phyloP scores from a whole-genome alignment of 2,888 invertebrate genomes.

The Disparrhopalites patrizii region DNA sequence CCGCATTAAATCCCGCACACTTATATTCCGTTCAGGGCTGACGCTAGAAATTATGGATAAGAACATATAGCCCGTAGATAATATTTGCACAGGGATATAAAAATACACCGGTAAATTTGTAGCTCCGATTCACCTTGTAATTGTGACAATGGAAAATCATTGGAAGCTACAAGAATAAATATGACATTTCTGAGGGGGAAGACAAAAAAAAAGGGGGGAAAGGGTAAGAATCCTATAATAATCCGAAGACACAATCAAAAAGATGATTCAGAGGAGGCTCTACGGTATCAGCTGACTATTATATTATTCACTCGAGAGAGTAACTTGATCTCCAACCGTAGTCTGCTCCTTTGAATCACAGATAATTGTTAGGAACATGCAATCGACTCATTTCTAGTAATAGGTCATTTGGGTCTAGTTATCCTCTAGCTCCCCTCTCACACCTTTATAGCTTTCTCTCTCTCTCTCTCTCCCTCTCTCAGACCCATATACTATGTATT shows the following conservation, averaged over 20 bases:
- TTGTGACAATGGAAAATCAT: too few species aligned
- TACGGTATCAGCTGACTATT: constrained; percentile 6
- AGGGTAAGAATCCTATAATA: background rate
- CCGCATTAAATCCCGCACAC: too few species aligned
- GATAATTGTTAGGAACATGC: constrained; percentile 19
- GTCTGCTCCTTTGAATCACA: constrained; percentile 15
- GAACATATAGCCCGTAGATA: too few species aligned
- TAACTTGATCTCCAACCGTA: constrained; percentile 6
- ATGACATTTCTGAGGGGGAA: too few species aligned
- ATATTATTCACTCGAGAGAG: too few species aligned
- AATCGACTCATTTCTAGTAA: constrained; percentile 23
- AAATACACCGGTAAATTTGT: too few species aligned
- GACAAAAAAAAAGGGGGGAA: background rate
- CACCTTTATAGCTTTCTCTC: background rate
- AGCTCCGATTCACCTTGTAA: too few species aligned
- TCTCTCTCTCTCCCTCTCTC: background rate
- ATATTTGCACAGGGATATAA: too few species aligned
- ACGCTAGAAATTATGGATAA: too few species aligned
- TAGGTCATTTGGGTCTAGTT: constrained; percentile 5
- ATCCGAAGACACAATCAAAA: background rate
- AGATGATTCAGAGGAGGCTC: background rate
- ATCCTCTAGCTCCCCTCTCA: constrained; percentile 6
- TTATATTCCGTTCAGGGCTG: too few species aligned
- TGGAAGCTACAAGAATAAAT: too few species aligned
- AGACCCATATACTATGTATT: constrained; percentile 3